Evolutionary conservation across 2,888 invertebrate genomes (phyloP).

Genomic region (Dione juno): DNA sequence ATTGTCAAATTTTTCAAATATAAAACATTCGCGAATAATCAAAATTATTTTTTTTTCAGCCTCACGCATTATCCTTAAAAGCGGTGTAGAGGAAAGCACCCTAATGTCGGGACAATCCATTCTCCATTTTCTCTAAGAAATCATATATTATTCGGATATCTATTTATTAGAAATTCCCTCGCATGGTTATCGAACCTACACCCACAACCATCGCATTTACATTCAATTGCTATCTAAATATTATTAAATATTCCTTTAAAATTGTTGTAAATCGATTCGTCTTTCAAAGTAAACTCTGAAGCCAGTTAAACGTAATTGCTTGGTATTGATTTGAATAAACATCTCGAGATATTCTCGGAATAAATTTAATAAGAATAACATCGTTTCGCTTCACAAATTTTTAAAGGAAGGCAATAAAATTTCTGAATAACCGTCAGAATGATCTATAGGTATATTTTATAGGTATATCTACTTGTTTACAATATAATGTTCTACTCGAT

Average conservation of each 20-base stretch:
- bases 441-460: neutral
- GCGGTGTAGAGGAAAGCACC: too few relatives aligned
- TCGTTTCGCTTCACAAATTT: constrained; percentile 22
- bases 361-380: constrained; percentile 23
- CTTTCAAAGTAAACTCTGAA: constrained; percentile 13
- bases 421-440: neutral
- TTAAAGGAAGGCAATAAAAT: constrained; percentile 16
- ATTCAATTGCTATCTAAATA: neutral
- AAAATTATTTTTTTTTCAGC: too few relatives aligned
- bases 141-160: too few relatives aligned
- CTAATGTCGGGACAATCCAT: too few relatives aligned
- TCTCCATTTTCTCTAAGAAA: too few relatives aligned
- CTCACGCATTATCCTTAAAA: too few relatives aligned
- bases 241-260: neutral
- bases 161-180: too few relatives aligned
- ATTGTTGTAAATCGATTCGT: neutral
- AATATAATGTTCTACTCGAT: neutral
- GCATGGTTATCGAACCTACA: too few relatives aligned
- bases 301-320: constrained; percentile 14
- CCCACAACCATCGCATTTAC: too few relatives aligned
- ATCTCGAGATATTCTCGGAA: constrained; percentile 10
- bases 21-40: too few relatives aligned
- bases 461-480: neutral
- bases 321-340: constrained; percentile 20
- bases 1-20: too few relatives aligned